Base-by-base conservation (phyloP, 2,113 vertebrate species). In the Tetrao urogallus region DNA sequence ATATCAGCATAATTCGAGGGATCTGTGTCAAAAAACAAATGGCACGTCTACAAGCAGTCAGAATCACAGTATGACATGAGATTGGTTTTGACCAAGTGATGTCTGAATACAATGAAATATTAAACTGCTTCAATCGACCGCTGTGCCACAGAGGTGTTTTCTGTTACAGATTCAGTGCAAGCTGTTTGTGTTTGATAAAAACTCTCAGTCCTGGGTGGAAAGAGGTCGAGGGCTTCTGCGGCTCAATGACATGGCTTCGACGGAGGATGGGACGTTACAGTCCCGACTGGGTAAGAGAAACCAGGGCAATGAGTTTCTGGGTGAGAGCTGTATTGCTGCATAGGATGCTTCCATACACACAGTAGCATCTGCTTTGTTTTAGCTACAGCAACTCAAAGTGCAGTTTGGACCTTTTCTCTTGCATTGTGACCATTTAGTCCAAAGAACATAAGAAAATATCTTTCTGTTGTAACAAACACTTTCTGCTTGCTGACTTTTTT, bases 171-270 rank as follows among this genome's bases (percentile, higher is more conserved):
- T 99, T 95, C 99, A 99, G 93, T 99, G 99, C 97, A 99, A 99
- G 97, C 97, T 99, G 89, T 99, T 99, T 86, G 99, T 99, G 70
- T 99, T 99, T 92, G 99, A 99, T 97, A 99, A 99, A 97, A 98
- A 94, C 12, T 98, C 98, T n/a, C 99, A 99, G 97, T 99, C 99
- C 1, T 99, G 99, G 99, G 99, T 99, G 95, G 99, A 99, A 88
- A 97, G 99, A 95, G 99, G 99, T 88, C 98, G 99, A 93, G 99
- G 99, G 22, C 98, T 99, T 65, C 98, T 99, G 92, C 98, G 99
- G 93, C 99, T 99, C 92, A 99, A 99, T 15, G 99, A 99, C 90
- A 99, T 99, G 99, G 99, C 99, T 2, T 99, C 99, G 1, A 98
- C 99, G 2, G 99, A 99, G 0, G 99, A 99, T 3, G 99, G 99